Evolutionary conservation across 1,140 invertebrate genomes (phyloP), one percentile per base, ranked within the genome.

Genomic region (Galleria mellonella): DNA sequence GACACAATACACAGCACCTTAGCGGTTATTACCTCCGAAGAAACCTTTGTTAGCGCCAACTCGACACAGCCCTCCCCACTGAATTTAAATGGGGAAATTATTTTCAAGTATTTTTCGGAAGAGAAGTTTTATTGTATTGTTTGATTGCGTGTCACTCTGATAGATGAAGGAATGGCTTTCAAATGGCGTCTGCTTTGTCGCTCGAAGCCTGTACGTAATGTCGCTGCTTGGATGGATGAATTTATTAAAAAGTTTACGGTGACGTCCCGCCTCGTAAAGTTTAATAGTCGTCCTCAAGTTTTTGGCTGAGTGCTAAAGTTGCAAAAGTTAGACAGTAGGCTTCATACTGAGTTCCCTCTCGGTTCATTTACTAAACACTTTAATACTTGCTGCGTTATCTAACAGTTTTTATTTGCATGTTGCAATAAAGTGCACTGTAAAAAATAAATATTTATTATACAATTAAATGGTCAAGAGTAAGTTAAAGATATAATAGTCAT

Each of bases 91-190:
- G 75, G 75, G 49, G 69, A 83, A 54, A 85, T 85, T 85, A 83
- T 82, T 83, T 76, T 85, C 69, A 79, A 85, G 82, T 83, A 85
- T 83, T 83, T 84, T 85, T 78, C 72, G 69, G 65, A 58, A 75
- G 72, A 78, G 75, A 82, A 82, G 63, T 79, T 85, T 83, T 83
- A 85, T 85, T 85, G 76, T 85, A 83, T 83, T 85, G 77, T 83
- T 83, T 85, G 82, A 85, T 85, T 85, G 73, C 73, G 64, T 82
- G 78, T 85, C 82, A 79, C 68, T 71, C 70, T 78, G 73, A 82
- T 82, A 78, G 73, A 85, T 84, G 76, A 69, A 77, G 69, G 65
- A 72, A 74, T 65, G 58, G 71, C 62, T 69, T 72, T 60, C 64
- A 78, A 82, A 81, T 62, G 69, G 72, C 71, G 61, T 59, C 59